A percentile compares a stretch with the other conserved stretches of the same genome.
Conservation (phyloP, 2,113 vertebrate species). For the Actenoides hombroni region DNA sequence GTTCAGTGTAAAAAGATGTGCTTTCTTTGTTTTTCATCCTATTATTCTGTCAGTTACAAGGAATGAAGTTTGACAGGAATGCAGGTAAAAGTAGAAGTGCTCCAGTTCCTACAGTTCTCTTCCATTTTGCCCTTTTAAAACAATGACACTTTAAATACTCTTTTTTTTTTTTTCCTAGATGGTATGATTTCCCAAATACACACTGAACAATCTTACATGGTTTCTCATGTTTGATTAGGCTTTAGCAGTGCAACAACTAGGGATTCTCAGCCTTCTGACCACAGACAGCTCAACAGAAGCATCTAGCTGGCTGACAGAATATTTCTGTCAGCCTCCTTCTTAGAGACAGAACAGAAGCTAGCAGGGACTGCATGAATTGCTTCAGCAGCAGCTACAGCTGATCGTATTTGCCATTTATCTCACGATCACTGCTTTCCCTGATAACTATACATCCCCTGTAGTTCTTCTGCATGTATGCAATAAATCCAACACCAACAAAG, state of each 20-base stretch:
- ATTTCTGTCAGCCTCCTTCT: not conserved
- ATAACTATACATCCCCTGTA: not conserved
- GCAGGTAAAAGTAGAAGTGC: not conserved
- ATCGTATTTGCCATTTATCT: not conserved
- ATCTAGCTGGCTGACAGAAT: not conserved
- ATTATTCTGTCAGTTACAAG: not conserved
- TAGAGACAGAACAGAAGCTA: not conserved
- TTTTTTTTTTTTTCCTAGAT: not conserved
- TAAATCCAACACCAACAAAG: not conserved
- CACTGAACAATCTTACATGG: rapidly evolving
- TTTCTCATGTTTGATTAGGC: not conserved
- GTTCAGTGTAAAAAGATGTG: not conserved
- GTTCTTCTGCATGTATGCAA: not conserved
- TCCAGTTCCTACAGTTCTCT: not conserved
- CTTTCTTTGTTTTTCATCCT: not conserved
- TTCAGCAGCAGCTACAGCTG: not conserved
- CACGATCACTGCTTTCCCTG: not conserved
- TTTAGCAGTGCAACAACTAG: not conserved
- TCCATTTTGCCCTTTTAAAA: not conserved
- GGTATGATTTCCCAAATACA: not conserved
- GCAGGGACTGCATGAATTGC: not conserved
- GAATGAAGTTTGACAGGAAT: not conserved
- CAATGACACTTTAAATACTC: not conserved
- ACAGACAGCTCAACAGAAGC: not conserved
- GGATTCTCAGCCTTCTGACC: not conserved